Base-by-base conservation (phyloP, 2,113 vertebrate genomes). In the Prochilodus magdalenae region DNA sequence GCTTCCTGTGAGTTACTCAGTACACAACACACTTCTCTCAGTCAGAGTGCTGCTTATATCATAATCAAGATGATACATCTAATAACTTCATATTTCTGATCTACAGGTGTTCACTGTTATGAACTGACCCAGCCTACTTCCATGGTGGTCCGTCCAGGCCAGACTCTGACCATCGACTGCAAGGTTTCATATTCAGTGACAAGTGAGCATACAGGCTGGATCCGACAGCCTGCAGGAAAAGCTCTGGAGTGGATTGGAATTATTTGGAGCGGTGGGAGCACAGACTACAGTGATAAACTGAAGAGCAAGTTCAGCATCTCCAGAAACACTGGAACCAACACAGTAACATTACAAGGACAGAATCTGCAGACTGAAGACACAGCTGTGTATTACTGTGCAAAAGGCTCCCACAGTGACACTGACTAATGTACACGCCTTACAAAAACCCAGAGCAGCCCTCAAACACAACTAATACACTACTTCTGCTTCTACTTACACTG, bases 321-420 rank as follows among this genome's bases (percentile, higher is more conserved):
- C 73, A 70, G 36, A 69, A 70, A 13, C 63, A 36, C 66, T 10
- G 24, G 57, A n/a, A 57, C 53, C 4, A 55, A 11, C n/a, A 22
- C 60, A 40, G 1, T 22, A 22, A 47, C 2, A 20, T 33, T 51
- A 4, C 79, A 75, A 29, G 77, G 71, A 7, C 77, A 53, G 24
- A 76, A 63, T 12, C 59, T 79, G 24, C 62, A 44, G 29, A 4
- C 74, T 24, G 57, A 29, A 1, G 86, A 84, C 57, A 67, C 66
- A 1, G 74, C n/a, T 74, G 77, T 81, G 14, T 82, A 85, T 83
- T 73, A 86, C 78, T 86, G 81, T 66, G 71, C 70, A n/a, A n/a
- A n/a, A 22, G 55, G 13, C 5, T 44, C 0, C 11, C 83, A 78
- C 79, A 77, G 66, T 77, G 36, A 80, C 11, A 55, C 53, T 26